These are phyloP conservation scores for Mustelus asterias DNA, from an alignment of 2,113 vertebrate species.

Conservation along the genomic window DNA sequence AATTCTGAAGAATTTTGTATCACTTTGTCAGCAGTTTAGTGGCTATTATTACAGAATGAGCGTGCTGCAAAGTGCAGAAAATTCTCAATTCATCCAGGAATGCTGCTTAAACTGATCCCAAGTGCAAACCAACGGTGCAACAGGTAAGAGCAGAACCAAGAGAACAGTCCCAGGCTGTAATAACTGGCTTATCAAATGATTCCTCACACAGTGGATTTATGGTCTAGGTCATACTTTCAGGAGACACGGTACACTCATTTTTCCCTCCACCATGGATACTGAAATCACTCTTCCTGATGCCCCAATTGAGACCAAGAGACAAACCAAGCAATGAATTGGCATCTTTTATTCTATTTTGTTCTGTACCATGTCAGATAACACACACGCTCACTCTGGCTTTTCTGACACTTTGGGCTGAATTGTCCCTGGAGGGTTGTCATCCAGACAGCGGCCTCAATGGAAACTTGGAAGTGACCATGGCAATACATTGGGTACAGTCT, in stretches of 20 bases:
- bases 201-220: background rate
- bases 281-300: background rate
- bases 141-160: background rate
- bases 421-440: too few species aligned
- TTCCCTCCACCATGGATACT: background rate
- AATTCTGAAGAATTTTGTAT: background rate
- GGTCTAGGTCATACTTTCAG: too few species aligned
- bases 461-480: too few species aligned
- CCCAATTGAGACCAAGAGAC: too few species aligned
- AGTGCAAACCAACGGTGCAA: background rate
- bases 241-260: background rate
- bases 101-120: background rate
- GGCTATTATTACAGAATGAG: background rate
- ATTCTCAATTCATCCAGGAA: background rate
- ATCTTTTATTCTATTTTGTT: too few species aligned
- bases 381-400: too few species aligned
- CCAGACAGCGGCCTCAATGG: too few species aligned
- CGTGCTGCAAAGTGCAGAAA: background rate
- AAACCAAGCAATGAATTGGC: too few species aligned
- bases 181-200: background rate
- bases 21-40: background rate
- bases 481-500: too few species aligned
- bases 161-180: background rate
- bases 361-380: too few species aligned
- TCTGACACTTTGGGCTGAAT: too few species aligned